Conservation (phyloP, 2,113 vertebrate genomes). For the Scytalopus superciliaris region DNA sequence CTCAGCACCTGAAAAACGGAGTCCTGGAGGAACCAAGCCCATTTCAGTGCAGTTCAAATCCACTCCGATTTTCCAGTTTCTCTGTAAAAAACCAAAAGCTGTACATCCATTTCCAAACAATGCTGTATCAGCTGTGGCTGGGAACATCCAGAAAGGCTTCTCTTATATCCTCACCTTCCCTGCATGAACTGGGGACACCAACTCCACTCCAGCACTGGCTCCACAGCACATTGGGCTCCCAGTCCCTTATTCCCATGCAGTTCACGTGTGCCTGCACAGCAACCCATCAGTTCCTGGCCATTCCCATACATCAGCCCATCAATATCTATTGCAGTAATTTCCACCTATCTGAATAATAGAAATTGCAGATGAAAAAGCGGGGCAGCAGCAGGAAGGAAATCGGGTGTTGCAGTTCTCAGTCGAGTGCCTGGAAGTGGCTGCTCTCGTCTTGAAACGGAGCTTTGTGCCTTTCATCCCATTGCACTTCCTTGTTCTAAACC, state of each 20-base stretch:
- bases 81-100: neutral
- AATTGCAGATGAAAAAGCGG: neutral
- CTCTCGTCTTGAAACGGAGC: neutral
- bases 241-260: neutral
- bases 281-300: neutral
- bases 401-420: neutral
- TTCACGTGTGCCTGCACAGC: neutral
- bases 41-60: neutral
- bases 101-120: neutral
- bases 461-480: slow-evolving; percentile 15
- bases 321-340: slow-evolving; percentile 31
- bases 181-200: neutral
- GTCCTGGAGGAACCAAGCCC: neutral
- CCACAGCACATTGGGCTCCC: accelerated
- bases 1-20: neutral
- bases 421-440: neutral
- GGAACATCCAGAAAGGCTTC: neutral
- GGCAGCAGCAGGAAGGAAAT: neutral
- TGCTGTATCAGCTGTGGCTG: neutral
- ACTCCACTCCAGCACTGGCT: accelerated
- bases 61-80: neutral
- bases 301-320: neutral
- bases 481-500: slow-evolving; percentile 21
- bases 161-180: neutral
- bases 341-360: neutral